phyloP scores from a whole-genome alignment of 2,797 vertebrate species.

The Molossus alvarezi region DNA sequence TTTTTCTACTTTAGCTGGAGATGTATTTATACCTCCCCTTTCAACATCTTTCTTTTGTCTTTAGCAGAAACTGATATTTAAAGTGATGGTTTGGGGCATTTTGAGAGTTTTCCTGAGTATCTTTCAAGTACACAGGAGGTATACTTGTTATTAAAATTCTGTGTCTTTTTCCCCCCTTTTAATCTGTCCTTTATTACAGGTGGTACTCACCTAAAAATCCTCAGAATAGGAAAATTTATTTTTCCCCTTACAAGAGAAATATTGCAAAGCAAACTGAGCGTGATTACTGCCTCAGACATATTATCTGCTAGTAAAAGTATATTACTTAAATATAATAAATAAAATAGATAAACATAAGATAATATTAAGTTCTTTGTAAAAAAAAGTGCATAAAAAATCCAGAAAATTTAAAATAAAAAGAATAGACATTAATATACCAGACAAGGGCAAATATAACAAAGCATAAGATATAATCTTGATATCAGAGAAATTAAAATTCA shows the following conservation, averaged over 20 bases:
- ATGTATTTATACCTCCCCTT: too few species aligned
- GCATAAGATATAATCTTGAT: not conserved
- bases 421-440: not conserved
- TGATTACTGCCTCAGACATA: not conserved
- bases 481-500: not conserved
- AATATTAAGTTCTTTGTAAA: not conserved
- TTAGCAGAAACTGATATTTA: not conserved
- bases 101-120: not conserved
- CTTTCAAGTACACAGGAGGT: not conserved
- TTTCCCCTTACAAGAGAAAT: not conserved
- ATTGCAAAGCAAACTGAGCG: not conserved
- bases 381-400: not conserved
- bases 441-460: not conserved
- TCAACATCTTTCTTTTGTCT: not conserved
- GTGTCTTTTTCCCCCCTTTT: not conserved
- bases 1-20: too few species aligned
- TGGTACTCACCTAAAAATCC: not conserved
- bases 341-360: not conserved
- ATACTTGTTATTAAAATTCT: not conserved
- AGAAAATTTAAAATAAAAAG: not conserved
- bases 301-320: not conserved
- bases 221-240: not conserved
- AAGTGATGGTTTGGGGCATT: not conserved
- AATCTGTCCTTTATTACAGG: not conserved
- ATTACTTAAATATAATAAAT: not conserved